These are phyloP conservation scores for Patagioenas fasciata DNA, from an alignment of 2,113 vertebrate genomes.

Conservation along the genomic window DNA sequence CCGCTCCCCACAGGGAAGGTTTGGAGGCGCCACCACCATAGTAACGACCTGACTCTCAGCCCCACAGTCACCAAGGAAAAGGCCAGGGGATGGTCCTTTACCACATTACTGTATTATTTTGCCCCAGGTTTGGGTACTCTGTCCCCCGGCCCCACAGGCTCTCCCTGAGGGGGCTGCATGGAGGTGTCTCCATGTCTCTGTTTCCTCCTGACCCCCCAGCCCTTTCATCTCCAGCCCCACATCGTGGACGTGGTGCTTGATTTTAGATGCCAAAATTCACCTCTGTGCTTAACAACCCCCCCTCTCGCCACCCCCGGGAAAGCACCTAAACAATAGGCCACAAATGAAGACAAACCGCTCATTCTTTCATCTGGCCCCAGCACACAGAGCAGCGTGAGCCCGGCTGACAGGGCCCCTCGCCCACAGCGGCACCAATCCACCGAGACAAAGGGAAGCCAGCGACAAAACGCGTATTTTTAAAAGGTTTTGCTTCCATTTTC, in stretches of 20 bases:
- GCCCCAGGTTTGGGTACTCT: not conserved
- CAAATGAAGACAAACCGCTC: not conserved
- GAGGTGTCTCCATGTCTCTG: not conserved
- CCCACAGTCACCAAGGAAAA: not conserved
- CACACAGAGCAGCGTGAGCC: not conserved
- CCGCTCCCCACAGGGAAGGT: not conserved
- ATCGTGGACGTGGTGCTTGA: not conserved
- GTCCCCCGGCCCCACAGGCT: not conserved
- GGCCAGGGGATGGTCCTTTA: not conserved
- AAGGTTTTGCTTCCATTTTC: not conserved
- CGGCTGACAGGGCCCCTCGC: not conserved
- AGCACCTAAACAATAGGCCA: not conserved
- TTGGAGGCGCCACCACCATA: not conserved
- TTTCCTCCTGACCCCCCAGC: not conserved
- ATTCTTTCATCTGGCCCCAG: not conserved
- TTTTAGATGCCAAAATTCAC: not conserved
- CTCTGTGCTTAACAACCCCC: not conserved
- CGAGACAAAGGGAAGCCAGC: not conserved
- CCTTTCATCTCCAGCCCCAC: not conserved
- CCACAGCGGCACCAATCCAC: not conserved
- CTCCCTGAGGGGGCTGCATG: not conserved
- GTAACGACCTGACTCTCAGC: not conserved
- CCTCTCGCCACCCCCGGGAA: not conserved
- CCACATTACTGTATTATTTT: rapidly evolving
- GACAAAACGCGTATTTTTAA: not conserved